Evolutionary conservation across 1,140 invertebrate species (phyloP), one percentile per base, ranked within the genome.

Genomic region (Trichoplusia ni): DNA sequence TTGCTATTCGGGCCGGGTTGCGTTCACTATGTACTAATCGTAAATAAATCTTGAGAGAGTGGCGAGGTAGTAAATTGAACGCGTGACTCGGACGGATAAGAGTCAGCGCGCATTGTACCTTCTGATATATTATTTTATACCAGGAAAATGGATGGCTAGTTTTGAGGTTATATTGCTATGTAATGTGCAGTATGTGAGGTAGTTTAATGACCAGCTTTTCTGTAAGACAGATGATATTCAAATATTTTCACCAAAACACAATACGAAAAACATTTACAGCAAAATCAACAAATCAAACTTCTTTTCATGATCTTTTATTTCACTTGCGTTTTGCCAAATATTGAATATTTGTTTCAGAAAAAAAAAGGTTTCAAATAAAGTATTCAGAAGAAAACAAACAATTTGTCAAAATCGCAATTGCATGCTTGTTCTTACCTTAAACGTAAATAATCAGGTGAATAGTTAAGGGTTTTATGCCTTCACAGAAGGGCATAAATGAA

Each of bases 1-100:
- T 71, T 71, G 54, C 66, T 64, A 72, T 75, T 71, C 69, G 61
- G 37, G 44, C 58, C 68, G 66, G 27, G 56, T 69, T 64, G 62
- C 66, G 31, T 60, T 46, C 62, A 63, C 25, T 67, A 59, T 56
- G 69, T 69, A 72, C 66, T 75, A 72, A 75, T 75, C 73, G 73
- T 72, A 75, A 75, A 75, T 75, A 69, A 75, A 75, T 75, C 73
- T 69, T 59, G 56, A 46, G 40, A 58, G 51, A 73, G 71, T 73
- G 64, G 71, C 64, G 40, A 51, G 53, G 40, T 59, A 72, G 67
- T 75, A 72, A 75, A 75, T 72, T 60, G 64, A 61, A 64, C 64
- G 33, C 69, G 73, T 75, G 69, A 71, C 73, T 60, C 16, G 56
- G 42, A 58, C 49, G 40, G 14, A 5, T 64, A 59, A 59, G 56